These are phyloP conservation scores for Cantharis flavilabris DNA, from an alignment of 2,888 invertebrate genomes.

Conservation along the genomic window DNA sequence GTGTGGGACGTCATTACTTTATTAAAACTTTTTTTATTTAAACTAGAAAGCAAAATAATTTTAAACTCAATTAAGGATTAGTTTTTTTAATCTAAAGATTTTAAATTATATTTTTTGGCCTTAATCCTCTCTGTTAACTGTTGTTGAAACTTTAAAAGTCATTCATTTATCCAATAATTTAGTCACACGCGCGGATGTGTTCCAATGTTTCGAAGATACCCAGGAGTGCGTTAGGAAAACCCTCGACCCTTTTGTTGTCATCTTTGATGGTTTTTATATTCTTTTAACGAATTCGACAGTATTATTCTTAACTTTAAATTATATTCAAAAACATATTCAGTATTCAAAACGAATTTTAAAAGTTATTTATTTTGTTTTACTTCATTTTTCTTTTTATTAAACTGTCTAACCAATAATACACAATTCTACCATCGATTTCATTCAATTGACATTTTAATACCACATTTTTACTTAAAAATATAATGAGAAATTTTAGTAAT, in stretches of 20 bases:
- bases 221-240: conserved; percentile 30
- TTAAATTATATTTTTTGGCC: neutral
- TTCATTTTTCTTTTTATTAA: neutral
- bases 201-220: conserved; percentile 31
- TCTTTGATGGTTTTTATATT: conserved; percentile 40
- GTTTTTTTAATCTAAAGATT: neutral
- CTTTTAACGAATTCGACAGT: conserved; percentile 33
- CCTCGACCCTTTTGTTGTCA: conserved; percentile 32
- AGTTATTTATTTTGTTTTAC: neutral
- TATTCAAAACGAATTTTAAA: neutral
- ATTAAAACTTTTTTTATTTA: conserved; percentile 9
- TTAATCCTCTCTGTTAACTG: conserved; percentile 15
- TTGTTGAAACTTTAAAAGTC: conserved; percentile 22
- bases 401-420: neutral
- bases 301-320: conserved; percentile 11
- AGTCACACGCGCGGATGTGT: conserved; percentile 36
- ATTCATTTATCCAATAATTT: conserved; percentile 37
- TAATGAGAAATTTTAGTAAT: neutral
- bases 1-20: conserved; percentile 13
- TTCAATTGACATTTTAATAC: neutral
- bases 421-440: neutral
- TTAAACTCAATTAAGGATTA: neutral
- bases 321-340: neutral
- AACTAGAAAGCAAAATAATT: neutral
- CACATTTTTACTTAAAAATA: neutral